A percentile compares a stretch with the other conserved stretches of the same genome.
Evolutionary conservation across 2,113 vertebrate genomes (phyloP).

Genomic region (Felis catus): DNA sequence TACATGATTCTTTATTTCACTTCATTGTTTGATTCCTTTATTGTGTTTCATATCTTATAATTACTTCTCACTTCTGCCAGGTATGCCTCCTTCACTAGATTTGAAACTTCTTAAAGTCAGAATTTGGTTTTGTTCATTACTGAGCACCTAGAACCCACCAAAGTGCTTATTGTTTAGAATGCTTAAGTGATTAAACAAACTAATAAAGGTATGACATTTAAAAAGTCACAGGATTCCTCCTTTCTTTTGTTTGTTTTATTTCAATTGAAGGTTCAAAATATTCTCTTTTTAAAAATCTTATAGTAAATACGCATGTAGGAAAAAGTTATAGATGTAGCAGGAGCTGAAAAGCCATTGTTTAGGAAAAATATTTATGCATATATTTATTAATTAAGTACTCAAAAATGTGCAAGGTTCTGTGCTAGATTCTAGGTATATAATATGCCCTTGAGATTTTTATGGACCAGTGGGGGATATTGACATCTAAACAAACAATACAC

Average conservation of each 20-base stretch:
- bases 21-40: background rate
- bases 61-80: background rate
- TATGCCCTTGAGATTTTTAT: background rate
- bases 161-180: background rate
- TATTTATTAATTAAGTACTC: background rate
- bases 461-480: background rate
- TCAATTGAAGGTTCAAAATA: background rate
- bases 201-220: background rate
- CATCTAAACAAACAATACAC: background rate
- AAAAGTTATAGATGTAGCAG: background rate
- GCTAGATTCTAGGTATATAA: background rate
- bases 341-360: background rate
- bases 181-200: background rate
- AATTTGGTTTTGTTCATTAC: background rate
- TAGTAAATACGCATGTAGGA: background rate
- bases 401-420: background rate
- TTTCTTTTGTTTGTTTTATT: background rate
- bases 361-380: background rate
- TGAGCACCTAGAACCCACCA: background rate
- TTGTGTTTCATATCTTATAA: background rate
- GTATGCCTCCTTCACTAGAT: rapidly evolving
- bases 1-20: background rate
- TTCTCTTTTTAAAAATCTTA: background rate
- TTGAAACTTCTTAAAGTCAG: background rate
- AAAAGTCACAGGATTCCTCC: background rate